Conservation (phyloP, 2,797 vertebrate species). For the Mus caroli region DNA sequence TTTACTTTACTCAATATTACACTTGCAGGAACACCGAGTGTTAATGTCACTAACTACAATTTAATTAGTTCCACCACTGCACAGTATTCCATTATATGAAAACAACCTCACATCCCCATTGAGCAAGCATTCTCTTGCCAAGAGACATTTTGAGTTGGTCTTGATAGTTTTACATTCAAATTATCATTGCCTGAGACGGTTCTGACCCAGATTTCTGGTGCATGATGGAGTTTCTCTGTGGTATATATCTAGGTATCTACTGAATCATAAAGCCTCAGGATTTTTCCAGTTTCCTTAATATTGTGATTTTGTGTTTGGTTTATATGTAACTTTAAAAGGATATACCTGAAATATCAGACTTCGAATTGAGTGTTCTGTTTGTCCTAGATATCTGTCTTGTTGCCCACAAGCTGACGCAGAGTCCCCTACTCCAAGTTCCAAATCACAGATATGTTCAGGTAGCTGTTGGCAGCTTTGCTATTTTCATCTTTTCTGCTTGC, state of each 20-base stretch:
- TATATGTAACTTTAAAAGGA: neutral
- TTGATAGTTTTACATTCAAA: neutral
- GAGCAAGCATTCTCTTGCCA: neutral
- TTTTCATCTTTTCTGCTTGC: neutral
- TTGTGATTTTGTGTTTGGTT: neutral
- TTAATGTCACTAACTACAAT: neutral
- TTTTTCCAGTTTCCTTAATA: neutral
- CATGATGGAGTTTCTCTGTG: neutral
- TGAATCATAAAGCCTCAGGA: neutral
- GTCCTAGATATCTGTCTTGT: neutral
- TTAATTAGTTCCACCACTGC: slow-evolving; percentile 30
- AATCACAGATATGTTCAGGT: neutral
- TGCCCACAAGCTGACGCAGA: neutral
- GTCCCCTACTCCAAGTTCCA: neutral
- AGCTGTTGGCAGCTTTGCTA: neutral
- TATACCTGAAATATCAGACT: neutral
- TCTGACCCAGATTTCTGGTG: neutral
- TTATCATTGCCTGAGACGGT: slow-evolving; percentile 6
- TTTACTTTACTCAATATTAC: slow-evolving; percentile 20
- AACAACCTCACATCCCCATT: neutral
- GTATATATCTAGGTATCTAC: neutral
- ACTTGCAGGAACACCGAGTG: neutral
- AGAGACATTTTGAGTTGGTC: slow-evolving; percentile 36
- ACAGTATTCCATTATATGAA: neutral
- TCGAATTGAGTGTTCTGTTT: slow-evolving; percentile 10